Evolutionary conservation across 2,888 invertebrate species (phyloP).

Genomic region (Harpalus rufipes): DNA sequence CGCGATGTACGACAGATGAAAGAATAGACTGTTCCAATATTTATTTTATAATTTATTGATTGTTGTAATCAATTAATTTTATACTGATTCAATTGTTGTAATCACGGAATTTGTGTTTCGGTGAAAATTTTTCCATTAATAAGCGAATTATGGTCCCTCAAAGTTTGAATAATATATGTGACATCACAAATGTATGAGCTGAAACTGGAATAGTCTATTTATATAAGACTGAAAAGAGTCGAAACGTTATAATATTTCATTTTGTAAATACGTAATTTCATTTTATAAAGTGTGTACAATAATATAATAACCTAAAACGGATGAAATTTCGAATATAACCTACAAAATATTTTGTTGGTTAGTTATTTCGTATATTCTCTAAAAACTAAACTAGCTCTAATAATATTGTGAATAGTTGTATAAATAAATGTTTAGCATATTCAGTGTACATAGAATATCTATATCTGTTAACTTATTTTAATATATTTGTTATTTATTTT

Average conservation of each 20-base stretch:
- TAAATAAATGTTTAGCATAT: conserved; percentile 51
- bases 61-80: too few relatives aligned
- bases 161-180: too few relatives aligned
- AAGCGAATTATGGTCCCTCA: too few relatives aligned
- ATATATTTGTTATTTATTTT: conserved; percentile 30
- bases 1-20: background rate
- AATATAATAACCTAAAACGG: background rate
- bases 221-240: conserved; percentile 21
- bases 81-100: too few relatives aligned
- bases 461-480: conserved; percentile 34
- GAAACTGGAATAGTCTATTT: too few relatives aligned
- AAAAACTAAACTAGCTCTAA: background rate
- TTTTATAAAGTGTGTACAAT: conserved; percentile 33
- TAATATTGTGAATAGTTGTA: conserved; percentile 42
- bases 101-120: too few relatives aligned
- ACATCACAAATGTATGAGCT: too few relatives aligned
- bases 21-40: background rate
- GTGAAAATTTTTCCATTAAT: too few relatives aligned
- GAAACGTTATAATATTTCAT: conserved; percentile 17
- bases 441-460: conserved; percentile 43
- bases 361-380: background rate
- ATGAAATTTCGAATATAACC: background rate
- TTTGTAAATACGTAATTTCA: conserved; percentile 48
- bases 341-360: background rate
- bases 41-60: background rate